Base-by-base conservation (phyloP, 2,113 vertebrate genomes). In the Eublepharis macularius region DNA sequence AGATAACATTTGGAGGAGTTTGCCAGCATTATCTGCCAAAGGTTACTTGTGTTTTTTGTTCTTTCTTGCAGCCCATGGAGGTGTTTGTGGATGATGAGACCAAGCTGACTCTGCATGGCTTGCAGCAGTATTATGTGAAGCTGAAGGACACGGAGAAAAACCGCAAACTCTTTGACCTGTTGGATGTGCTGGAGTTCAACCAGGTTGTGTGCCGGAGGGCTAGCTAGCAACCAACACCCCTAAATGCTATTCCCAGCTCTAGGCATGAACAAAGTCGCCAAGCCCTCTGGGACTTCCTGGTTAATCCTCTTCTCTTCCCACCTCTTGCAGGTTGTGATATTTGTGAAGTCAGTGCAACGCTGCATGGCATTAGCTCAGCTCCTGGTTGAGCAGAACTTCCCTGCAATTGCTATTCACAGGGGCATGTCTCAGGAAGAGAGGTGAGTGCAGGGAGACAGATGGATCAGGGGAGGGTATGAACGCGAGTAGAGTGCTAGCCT, bases 141-240 rank as follows among this genome's bases (percentile, higher is more conserved):
- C 95, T 97, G 93, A 97, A 97, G 95, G 97, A 97, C 95, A 97
- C 97, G 81, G 97, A 97, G 95, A 97, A 97, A 95, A 97, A 97
- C 94, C 95, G 97, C 90, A 97, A 97, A 87, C 96, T 97, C 80
- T 97, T 97, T 89, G 97, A 97, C 81, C 95, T 97, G 66, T 91
- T 97, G 51, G 97, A 97, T 80, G 96, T 97, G 32, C 93, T 97
- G 87, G 97, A 97, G 89, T 97, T 97, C 92, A 97, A 97, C 93
- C 97, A 97, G 95, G 96, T 97, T 49, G 68, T 34, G 41, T 65
- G 26, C 26, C 34, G 24, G 4, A 66, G 69, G 69, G 26, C 70
- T 86, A 41, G 60, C 60, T 47, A n/a, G 36, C 21, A 24, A 54
- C 49, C 13, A 60, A 9, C 65, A 87, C 24, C 17, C 32, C 49